Evolutionary conservation across 2,113 vertebrate species (phyloP), one percentile per base, ranked within the genome.

Genomic region (Trinectes maculatus): DNA sequence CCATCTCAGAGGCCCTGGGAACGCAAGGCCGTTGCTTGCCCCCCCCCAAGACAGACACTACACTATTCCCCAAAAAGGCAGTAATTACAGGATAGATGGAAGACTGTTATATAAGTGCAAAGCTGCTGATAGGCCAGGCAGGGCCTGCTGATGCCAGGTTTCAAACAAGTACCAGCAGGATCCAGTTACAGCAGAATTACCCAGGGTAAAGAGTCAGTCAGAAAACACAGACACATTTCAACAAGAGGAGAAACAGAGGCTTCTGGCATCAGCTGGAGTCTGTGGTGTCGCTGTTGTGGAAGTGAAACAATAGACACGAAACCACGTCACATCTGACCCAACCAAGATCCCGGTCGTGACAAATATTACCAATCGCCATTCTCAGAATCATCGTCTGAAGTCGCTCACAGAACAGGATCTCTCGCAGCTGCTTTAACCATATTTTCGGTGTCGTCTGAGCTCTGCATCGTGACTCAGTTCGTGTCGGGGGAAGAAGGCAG

Each of bases 161-260:
- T 88, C 80, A 87, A 87, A 89, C 87, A 85, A 86, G 82, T 73
- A 85, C 72, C 84, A 87, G 85, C 86, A 84, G 74, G 85, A 86
- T 85, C 55, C 42, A 79, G 78, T 88, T 87, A 75, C 80, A 79
- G 82, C 72, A 54, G 74, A 86, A 79, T 87, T 66, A 82, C 66
- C 60, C 33, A 54, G 74, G 60, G 78, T 59, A 65, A n/a, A n/a
- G 67, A 71, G 64, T 78, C 57, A 46, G 65, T 72, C 40, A 25
- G 62, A 65, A n/a, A 47, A 67, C 71, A 70, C 78, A 81, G 79
- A 74, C 66, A 74, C 65, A 62, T 71, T 81, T 82, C 71, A 49
- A 84, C 56, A 57, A 33, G 34, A 61, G 24, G 36, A 28, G 48
- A 54, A 81, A 79, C 16, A 44, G 7, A 66, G 66, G 39, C 47